phyloP scores from a whole-genome alignment of 64 coral and sea anemone species.

The Acropora tenuis region DNA sequence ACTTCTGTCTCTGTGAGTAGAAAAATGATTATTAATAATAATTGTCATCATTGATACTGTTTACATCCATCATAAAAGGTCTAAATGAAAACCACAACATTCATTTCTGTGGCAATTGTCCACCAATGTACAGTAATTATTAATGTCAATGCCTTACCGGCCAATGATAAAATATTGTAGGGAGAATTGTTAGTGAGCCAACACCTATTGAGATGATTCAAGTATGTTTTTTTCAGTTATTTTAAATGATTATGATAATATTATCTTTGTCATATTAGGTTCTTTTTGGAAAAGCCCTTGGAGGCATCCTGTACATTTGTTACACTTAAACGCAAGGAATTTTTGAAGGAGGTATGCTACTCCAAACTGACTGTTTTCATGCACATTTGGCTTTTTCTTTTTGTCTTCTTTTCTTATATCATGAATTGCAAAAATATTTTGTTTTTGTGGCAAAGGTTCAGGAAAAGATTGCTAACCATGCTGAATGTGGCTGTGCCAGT shows the following conservation, averaged over 20 bases:
- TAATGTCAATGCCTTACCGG: conserved; percentile 47
- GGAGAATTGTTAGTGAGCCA: conserved; percentile 86
- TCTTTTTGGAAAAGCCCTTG: conserved; percentile 47
- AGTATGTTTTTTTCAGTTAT: background rate
- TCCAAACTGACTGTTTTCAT: background rate
- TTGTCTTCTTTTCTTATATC: background rate
- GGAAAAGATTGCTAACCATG: conserved; percentile 22
- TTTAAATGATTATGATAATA: background rate
- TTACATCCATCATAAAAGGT: too few species aligned
- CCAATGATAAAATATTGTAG: conserved; percentile 87
- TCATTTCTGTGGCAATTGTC: background rate
- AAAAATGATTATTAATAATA: too few species aligned
- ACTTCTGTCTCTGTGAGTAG: too few species aligned
- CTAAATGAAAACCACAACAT: too few species aligned
- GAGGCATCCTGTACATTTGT: conserved; percentile 50
- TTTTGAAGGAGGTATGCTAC: conserved; percentile 23
- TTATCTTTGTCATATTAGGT: conserved; percentile 1
- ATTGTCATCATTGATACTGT: too few species aligned
- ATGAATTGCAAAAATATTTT: background rate
- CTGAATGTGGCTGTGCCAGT: conserved; percentile 42
- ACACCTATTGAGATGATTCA: conserved; percentile 42
- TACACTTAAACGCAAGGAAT: conserved; percentile 14
- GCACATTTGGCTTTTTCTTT: background rate
- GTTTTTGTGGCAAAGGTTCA: conserved; percentile 1
- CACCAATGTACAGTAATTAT: background rate